A percentile compares a stretch with the other conserved stretches of the same genome.
Evolutionary conservation across 2,888 invertebrate genomes (phyloP).

Genomic region (Cotesia congregata): DNA sequence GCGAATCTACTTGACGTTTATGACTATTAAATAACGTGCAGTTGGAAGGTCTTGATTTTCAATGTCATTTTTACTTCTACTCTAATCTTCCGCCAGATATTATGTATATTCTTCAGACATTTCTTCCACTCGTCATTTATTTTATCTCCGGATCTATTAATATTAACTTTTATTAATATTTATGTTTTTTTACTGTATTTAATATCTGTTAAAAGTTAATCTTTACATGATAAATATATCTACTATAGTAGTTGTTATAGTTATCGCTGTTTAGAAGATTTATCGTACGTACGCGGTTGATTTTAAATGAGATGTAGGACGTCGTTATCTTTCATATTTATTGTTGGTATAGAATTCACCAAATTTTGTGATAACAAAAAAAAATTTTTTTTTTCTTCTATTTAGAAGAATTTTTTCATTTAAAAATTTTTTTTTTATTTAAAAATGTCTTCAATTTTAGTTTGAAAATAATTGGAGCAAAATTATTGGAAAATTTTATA

Average conservation of each 20-base stretch:
- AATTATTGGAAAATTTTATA: no score
- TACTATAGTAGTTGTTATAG: no score
- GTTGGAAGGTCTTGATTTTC: constrained; percentile 29
- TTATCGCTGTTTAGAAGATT: background rate
- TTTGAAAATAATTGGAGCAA: background rate
- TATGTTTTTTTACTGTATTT: no score
- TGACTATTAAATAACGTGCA: constrained; percentile 32
- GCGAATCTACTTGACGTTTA: constrained; percentile 35
- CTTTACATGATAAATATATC: no score
- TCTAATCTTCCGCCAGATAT: background rate
- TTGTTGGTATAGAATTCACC: background rate
- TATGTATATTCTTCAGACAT: background rate
- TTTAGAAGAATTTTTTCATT: no score
- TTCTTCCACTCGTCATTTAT: background rate
- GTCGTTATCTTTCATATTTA: background rate
- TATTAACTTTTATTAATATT: background rate
- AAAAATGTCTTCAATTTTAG: background rate
- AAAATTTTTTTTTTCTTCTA: background rate
- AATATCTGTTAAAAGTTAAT: no score
- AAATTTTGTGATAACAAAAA: background rate
- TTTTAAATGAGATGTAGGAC: background rate
- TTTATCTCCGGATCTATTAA: background rate
- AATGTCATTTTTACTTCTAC: constrained; percentile 28
- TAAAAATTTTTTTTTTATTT: background rate
- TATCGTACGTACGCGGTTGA: background rate